Evolutionary conservation across 2,797 vertebrate genomes (phyloP).

Genomic region (Oophaga sylvatica): DNA sequence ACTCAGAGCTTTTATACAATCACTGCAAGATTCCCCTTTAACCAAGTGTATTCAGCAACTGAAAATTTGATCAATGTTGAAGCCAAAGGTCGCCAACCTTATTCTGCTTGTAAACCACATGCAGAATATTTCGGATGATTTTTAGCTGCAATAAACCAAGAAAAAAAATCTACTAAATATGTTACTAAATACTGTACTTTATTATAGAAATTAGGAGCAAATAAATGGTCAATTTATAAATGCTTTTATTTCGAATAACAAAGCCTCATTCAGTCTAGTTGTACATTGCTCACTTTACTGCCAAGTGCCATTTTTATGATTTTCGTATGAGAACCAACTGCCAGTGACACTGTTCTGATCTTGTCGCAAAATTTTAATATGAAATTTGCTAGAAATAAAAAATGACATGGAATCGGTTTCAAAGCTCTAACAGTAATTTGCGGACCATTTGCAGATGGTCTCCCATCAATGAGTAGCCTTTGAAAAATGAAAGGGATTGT

Average conservation of each 20-base stretch:
- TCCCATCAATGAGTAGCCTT: no score
- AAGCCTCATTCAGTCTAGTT: background rate
- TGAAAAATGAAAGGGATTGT: no score
- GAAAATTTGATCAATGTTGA: background rate
- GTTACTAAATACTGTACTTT: background rate
- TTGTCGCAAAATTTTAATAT: background rate
- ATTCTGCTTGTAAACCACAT: background rate
- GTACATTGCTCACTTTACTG: background rate
- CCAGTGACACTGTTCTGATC: background rate
- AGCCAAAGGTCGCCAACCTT: background rate
- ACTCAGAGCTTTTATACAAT: conserved; percentile 10
- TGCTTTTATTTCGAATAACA: background rate
- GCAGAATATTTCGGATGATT: background rate
- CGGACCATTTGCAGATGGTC: no score
- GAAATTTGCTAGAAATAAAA: no score
- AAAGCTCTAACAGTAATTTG: no score
- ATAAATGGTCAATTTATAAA: background rate
- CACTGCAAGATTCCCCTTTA: background rate
- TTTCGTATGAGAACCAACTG: background rate
- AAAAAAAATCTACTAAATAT: background rate
- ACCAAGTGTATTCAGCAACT: background rate
- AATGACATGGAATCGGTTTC: no score
- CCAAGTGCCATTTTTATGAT: background rate
- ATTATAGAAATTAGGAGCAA: background rate
- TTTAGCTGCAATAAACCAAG: background rate